A percentile compares a stretch with the other conserved stretches of the same genome.
Conservation (phyloP, 2,888 invertebrate genomes). For the Parapristionchus giblindavisi region DNA sequence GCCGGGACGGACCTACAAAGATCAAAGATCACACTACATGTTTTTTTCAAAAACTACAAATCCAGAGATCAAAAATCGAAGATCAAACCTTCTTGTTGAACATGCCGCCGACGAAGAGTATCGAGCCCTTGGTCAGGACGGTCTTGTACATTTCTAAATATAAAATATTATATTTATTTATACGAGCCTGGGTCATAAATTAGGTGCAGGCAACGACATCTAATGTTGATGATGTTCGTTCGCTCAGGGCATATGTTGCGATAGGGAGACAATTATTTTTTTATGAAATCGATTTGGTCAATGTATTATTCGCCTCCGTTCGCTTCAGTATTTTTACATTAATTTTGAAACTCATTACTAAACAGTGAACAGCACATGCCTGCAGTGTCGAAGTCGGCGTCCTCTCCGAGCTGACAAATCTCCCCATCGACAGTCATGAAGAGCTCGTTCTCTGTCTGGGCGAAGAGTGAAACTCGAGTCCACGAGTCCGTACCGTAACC, state of each 20-base stretch:
- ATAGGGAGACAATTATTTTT: too few species aligned
- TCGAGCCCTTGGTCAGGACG: slow-evolving; percentile 23
- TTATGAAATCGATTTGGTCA: too few species aligned
- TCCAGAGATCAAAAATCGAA: background rate
- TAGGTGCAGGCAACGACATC: too few species aligned
- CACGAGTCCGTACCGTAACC: slow-evolving; percentile 35
- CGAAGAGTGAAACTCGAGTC: slow-evolving; percentile 15
- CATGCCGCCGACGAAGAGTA: slow-evolving; percentile 38
- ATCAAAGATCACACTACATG: slow-evolving; percentile 68
- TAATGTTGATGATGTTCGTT: too few species aligned
- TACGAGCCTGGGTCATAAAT: too few species aligned
- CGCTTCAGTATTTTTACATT: too few species aligned
- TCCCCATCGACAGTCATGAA: slow-evolving; percentile 32
- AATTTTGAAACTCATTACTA: background rate
- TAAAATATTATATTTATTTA: background rate
- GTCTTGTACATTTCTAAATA: slow-evolving; percentile 39
- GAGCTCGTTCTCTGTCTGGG: background rate
- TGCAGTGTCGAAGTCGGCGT: slow-evolving; percentile 16
- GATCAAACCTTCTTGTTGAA: slow-evolving; percentile 37
- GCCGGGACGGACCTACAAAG: slow-evolving; percentile 37
- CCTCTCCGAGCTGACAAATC: slow-evolving; percentile 13
- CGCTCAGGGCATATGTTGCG: too few species aligned
- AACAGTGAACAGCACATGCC: background rate
- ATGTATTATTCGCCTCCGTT: too few species aligned
- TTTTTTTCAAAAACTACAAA: background rate